These are phyloP conservation scores for Epistrophe grossulariae DNA, from an alignment of 2,888 invertebrate genomes.

Conservation along the genomic window DNA sequence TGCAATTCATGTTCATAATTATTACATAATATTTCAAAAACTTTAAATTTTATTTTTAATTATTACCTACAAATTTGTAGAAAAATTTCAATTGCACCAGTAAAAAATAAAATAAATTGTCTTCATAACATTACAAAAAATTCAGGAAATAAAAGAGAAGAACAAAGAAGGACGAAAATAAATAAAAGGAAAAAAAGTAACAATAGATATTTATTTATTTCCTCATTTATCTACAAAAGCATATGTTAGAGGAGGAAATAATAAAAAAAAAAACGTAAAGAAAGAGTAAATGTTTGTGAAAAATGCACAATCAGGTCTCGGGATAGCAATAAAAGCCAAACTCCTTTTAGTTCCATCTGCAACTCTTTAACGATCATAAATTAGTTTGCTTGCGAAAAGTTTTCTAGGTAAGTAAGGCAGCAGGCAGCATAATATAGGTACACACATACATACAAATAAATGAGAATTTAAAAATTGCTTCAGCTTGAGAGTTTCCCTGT, in stretches of 20 bases:
- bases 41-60: too few species aligned
- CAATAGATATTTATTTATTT: slow-evolving; percentile 38
- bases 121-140: background rate
- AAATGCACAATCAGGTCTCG: slow-evolving; percentile 70
- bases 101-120: slow-evolving; percentile 23
- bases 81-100: background rate
- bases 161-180: background rate
- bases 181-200: background rate
- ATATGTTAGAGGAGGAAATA: background rate
- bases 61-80: background rate
- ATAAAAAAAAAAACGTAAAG: background rate
- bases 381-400: slow-evolving; percentile 48
- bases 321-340: slow-evolving; percentile 64
- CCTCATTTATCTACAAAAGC: slow-evolving; percentile 54
- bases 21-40: too few species aligned
- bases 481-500: background rate
- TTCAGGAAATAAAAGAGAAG: background rate
- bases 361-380: slow-evolving; percentile 63
- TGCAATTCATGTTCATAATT: too few species aligned
- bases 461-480: background rate
- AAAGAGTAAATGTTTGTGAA: slow-evolving; percentile 9
- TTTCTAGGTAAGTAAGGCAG: slow-evolving; percentile 49
- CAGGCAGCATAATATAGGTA: too few species aligned
- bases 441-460: too few species aligned
- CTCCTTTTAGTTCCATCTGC: slow-evolving; percentile 32